These are phyloP conservation scores for Dynastes tityus DNA, from an alignment of 2,888 invertebrate genomes.

Conservation along the genomic window DNA sequence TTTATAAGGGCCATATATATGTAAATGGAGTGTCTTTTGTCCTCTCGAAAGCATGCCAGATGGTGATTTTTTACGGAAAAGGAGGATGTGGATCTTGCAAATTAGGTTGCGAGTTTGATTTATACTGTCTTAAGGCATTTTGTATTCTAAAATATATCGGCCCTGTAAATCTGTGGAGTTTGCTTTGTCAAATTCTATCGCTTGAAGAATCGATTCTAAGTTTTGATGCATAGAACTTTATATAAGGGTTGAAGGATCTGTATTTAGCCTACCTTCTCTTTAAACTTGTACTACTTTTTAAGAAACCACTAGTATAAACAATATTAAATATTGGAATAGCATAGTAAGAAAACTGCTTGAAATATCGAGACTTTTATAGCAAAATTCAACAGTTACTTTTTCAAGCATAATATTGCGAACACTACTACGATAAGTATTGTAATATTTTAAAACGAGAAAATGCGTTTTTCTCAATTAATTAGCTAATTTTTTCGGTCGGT, in stretches of 20 bases:
- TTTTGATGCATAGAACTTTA: not conserved
- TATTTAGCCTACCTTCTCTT: no score
- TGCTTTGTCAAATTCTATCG: constrained; percentile 11
- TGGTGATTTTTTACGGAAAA: constrained; percentile 38
- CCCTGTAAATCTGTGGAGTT: constrained; percentile 8
- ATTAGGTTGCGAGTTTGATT: constrained; percentile 42
- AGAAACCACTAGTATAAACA: no score
- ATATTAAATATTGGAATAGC: no score
- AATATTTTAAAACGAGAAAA: no score
- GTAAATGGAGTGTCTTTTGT: constrained; percentile 47
- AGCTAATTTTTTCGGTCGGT: no score
- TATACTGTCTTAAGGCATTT: constrained; percentile 26
- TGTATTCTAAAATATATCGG: constrained; percentile 32
- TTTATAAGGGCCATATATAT: constrained; percentile 45
- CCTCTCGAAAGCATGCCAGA: constrained; percentile 28
- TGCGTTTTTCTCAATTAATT: no score
- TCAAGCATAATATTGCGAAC: no score
- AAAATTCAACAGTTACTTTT: no score
- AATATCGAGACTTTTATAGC: no score
- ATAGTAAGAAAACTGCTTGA: no score
- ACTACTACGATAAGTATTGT: no score
- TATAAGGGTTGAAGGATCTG: not conserved
- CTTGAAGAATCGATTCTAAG: not conserved
- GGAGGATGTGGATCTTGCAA: constrained; percentile 39
- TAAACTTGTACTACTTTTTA: no score